Evolutionary conservation across 1,140 invertebrate genomes (phyloP).

Genomic region (Trissolcus basalis): DNA sequence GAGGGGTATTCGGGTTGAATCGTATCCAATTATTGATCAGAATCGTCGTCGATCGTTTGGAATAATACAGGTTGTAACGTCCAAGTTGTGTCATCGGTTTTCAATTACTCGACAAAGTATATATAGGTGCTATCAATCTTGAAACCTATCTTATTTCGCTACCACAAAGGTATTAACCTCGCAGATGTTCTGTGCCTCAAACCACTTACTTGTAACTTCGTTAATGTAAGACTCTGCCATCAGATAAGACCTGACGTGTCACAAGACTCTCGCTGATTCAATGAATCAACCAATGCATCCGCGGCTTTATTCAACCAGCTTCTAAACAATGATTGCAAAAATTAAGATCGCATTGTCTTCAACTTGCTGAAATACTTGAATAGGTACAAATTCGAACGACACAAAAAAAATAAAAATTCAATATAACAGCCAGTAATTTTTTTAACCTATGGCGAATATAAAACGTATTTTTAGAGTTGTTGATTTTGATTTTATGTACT

Average conservation of each 20-base stretch:
- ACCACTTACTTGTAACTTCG: conserved; percentile 39
- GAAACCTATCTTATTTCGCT: conserved; percentile 24
- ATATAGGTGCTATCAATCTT: conserved; percentile 29
- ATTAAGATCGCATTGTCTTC: too few species aligned
- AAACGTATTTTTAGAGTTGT: too few species aligned
- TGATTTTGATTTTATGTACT: too few species aligned
- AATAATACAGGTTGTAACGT: conserved; percentile 23
- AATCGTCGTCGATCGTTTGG: too few species aligned
- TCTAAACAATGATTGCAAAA: too few species aligned
- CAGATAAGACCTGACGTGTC: conserved; percentile 30
- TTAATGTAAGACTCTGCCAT: conserved; percentile 34
- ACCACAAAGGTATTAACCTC: conserved; percentile 42
- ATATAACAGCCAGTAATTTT: too few species aligned
- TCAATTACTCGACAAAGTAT: conserved; percentile 59
- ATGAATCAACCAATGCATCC: too few species aligned
- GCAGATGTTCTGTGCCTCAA: conserved; percentile 25
- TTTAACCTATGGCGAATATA: too few species aligned
- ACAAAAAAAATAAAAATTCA: too few species aligned
- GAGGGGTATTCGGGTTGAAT: not conserved
- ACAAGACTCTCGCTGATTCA: not conserved
- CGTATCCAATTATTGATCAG: not conserved
- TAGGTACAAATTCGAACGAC: too few species aligned
- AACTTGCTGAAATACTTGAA: too few species aligned
- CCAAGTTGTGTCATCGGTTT: conserved; percentile 57
- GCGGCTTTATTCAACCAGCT: too few species aligned